Conservation (phyloP, 2,113 vertebrate species). For the Garra rufa region DNA sequence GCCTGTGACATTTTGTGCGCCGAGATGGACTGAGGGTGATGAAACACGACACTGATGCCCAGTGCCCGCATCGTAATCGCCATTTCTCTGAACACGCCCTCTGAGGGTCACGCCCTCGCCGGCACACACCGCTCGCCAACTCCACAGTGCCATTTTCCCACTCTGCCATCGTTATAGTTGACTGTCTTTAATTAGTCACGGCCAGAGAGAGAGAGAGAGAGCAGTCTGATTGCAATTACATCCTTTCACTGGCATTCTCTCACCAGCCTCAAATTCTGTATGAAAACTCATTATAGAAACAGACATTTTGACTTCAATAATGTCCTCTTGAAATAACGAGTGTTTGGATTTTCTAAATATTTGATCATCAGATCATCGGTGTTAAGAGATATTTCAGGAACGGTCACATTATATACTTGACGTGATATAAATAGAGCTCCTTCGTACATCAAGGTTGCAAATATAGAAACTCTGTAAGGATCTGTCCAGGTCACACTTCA, state of each 20-base stretch:
- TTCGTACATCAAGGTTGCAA: not conserved
- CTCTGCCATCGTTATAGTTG: conserved; percentile 32
- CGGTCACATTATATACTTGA: not conserved
- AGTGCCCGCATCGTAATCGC: not conserved
- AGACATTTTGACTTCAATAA: not conserved
- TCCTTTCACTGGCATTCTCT: conserved; percentile 18
- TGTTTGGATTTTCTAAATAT: not conserved
- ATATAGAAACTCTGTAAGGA: not conserved
- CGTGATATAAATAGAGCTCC: conserved; percentile 3
- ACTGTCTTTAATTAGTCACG: conserved; percentile 49
- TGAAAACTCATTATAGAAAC: conserved; percentile 8
- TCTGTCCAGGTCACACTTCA: not conserved
- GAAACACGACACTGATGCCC: conserved; percentile 21
- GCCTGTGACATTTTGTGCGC: conserved; percentile 50
- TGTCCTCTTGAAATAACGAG: not conserved
- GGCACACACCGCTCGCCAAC: not conserved
- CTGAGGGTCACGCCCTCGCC: not conserved
- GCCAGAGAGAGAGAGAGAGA: not conserved
- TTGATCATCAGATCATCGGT: not conserved
- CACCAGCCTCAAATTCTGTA: conserved; percentile 13
- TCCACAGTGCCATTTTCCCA: not conserved
- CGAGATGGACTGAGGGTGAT: conserved; percentile 26
- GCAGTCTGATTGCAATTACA: conserved; percentile 44
- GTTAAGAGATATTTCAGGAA: not conserved
- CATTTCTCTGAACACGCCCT: conserved; percentile 19